Percentiles rank a stretch among this genome's conserved stretches.
These are phyloP conservation scores for Parnassius mnemosyne DNA, from an alignment of 2,888 invertebrate species.

Conservation along the genomic window DNA sequence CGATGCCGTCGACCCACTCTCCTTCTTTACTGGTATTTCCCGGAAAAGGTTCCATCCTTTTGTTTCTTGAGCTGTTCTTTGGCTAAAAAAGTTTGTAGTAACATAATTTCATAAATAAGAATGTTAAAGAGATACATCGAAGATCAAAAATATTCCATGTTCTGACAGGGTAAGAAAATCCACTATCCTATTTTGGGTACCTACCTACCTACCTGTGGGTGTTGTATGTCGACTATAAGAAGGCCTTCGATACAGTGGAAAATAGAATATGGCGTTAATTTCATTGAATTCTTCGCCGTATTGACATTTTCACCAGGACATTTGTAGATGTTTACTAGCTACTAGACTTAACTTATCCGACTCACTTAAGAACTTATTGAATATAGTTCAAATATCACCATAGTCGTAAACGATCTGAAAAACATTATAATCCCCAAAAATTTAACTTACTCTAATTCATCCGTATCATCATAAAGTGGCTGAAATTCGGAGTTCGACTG, in stretches of 20 bases:
- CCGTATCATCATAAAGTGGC: slow-evolving; percentile 62
- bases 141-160: background rate
- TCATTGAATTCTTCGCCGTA: too few species aligned
- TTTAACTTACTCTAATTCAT: slow-evolving; percentile 61
- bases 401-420: background rate
- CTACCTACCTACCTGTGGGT: background rate
- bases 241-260: too few species aligned
- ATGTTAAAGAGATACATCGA: background rate
- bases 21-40: slow-evolving; percentile 84
- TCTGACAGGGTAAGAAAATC: too few species aligned
- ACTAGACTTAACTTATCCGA: too few species aligned
- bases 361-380: too few species aligned
- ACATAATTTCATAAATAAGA: background rate
- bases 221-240: too few species aligned
- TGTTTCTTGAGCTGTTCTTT: slow-evolving; percentile 76
- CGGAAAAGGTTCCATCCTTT: slow-evolving; percentile 91
- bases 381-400: too few species aligned
- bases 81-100: slow-evolving; percentile 43
- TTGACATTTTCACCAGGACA: too few species aligned
- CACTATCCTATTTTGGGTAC: too few species aligned
- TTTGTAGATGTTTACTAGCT: too few species aligned
- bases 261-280: too few species aligned
- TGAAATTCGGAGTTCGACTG: slow-evolving; percentile 63
- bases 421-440: background rate
- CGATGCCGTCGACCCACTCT: slow-evolving; percentile 84